These are phyloP conservation scores for Tetramorium parvispinum DNA, from an alignment of 1,140 invertebrate genomes.

Conservation along the genomic window DNA sequence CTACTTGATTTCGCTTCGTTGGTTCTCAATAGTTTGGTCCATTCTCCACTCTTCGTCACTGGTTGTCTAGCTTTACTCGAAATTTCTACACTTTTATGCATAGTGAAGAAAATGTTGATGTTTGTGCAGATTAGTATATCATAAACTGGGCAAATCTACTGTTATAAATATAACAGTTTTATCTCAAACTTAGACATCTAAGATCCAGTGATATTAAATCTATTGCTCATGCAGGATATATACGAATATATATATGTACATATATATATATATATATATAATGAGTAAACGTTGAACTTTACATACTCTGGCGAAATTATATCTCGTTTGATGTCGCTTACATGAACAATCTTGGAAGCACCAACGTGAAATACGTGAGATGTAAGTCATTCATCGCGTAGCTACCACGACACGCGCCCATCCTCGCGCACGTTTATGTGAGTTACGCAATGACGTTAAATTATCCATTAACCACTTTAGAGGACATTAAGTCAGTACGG, in stretches of 20 bases:
- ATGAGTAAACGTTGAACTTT: background rate
- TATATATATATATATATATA: background rate
- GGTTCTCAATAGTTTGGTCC: slow-evolving; percentile 40
- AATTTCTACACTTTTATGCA: slow-evolving; percentile 11
- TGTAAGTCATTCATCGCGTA: slow-evolving; percentile 44
- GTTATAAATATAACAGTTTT: background rate
- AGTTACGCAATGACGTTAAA: slow-evolving; percentile 61
- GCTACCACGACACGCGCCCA: slow-evolving; percentile 27
- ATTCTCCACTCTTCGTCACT: background rate
- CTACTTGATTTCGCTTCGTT: slow-evolving; percentile 62
- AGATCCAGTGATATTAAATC: background rate
- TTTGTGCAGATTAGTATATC: background rate
- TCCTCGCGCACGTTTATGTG: background rate
- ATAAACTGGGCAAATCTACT: background rate
- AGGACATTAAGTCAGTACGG: slow-evolving; percentile 56
- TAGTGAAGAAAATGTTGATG: background rate
- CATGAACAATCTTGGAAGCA: slow-evolving; percentile 27
- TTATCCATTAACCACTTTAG: slow-evolving; percentile 70
- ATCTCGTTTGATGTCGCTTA: slow-evolving; percentile 28
- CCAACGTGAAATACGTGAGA: slow-evolving; percentile 25
- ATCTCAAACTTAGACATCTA: background rate
- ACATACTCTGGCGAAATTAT: background rate
- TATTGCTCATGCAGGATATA: background rate
- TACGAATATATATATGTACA: background rate
- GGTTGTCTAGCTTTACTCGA: slow-evolving; percentile 4